Percentiles rank a stretch among this genome's conserved stretches.
phyloP scores from a whole-genome alignment of 2,113 vertebrate species.

The Anas platyrhynchos region DNA sequence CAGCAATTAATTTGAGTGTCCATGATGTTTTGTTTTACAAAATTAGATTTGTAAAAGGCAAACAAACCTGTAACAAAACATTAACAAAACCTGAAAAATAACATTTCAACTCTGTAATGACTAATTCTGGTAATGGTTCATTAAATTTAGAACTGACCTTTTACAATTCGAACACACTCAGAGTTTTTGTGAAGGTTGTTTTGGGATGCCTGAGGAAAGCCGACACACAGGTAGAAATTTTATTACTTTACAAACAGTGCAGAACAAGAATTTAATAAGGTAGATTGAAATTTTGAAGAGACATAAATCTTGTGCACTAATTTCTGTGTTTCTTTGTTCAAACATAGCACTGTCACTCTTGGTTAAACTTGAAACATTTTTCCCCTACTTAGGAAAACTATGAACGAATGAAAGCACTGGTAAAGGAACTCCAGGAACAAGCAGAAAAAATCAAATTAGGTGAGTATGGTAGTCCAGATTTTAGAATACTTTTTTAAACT shows the following conservation, averaged over 20 bases:
- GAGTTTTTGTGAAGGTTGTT: neutral
- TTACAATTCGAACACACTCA: neutral
- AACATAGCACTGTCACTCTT: neutral
- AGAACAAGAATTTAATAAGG: neutral
- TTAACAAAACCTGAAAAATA: neutral
- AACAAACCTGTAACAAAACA: neutral
- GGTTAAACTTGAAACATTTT: neutral
- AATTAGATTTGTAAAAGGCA: neutral
- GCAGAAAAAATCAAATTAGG: conserved; percentile 87
- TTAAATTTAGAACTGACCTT: neutral
- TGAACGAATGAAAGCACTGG: conserved; percentile 90
- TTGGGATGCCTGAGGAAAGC: neutral
- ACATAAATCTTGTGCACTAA: neutral
- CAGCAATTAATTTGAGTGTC: neutral
- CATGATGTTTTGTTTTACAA: neutral
- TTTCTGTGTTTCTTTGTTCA: neutral
- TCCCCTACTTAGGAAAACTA: conserved; percentile 89
- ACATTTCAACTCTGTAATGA: neutral
- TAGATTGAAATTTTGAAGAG: neutral
- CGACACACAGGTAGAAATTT: neutral
- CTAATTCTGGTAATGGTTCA: neutral
- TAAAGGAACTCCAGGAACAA: conserved; percentile 83
- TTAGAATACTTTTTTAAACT: neutral
- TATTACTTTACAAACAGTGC: neutral
- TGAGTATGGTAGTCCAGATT: conserved; percentile 63